A percentile compares a stretch with the other conserved stretches of the same genome.
These are phyloP conservation scores for Hystrix cristata DNA, from an alignment of 2,113 vertebrate species.

Conservation along the genomic window DNA sequence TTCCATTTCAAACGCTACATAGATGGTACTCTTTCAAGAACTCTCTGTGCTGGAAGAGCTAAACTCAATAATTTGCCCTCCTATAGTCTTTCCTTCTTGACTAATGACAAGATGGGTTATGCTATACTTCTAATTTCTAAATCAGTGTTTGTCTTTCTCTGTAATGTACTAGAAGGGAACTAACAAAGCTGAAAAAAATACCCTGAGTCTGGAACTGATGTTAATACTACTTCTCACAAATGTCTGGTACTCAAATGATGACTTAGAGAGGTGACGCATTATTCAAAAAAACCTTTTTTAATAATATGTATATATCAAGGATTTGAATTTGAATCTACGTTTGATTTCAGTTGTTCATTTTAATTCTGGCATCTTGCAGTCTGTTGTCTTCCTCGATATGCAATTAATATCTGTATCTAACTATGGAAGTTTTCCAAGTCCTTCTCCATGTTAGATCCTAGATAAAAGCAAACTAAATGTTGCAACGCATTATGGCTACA, in stretches of 20 bases:
- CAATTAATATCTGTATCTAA: neutral
- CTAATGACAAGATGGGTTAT: neutral
- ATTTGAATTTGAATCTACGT: neutral
- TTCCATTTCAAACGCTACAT: neutral
- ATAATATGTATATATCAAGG: neutral
- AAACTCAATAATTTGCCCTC: neutral
- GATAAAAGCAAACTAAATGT: neutral
- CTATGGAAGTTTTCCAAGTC: neutral
- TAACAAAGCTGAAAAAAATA: neutral
- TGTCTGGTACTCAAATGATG: neutral
- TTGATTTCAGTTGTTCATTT: conserved; percentile 28
- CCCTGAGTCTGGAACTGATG: neutral
- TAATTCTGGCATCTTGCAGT: neutral
- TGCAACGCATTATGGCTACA: neutral
- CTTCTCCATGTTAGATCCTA: neutral
- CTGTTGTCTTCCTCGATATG: fast-evolving
- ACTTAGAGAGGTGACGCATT: neutral
- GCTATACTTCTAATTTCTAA: neutral
- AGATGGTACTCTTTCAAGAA: neutral
- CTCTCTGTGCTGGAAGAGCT: neutral
- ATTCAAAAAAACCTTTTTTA: neutral
- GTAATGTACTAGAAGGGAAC: neutral
- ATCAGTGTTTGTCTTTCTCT: neutral
- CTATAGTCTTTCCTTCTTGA: neutral
- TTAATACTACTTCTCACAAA: neutral